A percentile compares a stretch with the other conserved stretches of the same genome.
phyloP scores from a whole-genome alignment of 2,113 vertebrate genomes.

The Aviceda subcristata region DNA sequence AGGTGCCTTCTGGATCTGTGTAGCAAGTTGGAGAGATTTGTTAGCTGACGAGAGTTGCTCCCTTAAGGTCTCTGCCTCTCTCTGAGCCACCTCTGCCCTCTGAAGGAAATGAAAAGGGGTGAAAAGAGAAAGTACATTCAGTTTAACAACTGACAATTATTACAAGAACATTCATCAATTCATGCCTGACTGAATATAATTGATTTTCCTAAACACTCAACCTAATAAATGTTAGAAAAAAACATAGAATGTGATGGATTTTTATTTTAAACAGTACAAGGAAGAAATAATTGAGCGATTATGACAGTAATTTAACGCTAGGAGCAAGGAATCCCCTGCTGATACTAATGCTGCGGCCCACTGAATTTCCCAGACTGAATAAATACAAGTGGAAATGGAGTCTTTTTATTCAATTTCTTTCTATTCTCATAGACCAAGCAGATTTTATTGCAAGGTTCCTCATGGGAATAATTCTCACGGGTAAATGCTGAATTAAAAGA shows the following conservation, averaged over 20 bases:
- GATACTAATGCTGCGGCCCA: constrained; percentile 83
- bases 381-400: constrained; percentile 84
- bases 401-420: constrained; percentile 87
- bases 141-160: constrained; percentile 87
- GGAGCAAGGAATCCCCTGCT: constrained; percentile 87
- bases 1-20: constrained; percentile 86
- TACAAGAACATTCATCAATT: constrained; percentile 88
- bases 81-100: constrained; percentile 94
- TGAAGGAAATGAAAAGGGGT: constrained; percentile 75
- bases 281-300: constrained; percentile 88
- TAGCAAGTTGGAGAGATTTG: constrained; percentile 88
- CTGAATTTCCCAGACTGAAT: constrained; percentile 86
- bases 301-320: constrained; percentile 90
- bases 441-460: constrained; percentile 79
- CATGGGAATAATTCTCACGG: constrained; percentile 78
- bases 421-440: constrained; percentile 79
- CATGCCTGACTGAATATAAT: constrained; percentile 84
- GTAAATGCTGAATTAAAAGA: constrained; percentile 78
- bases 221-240: constrained; percentile 84
- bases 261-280: constrained; percentile 88
- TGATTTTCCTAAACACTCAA: constrained; percentile 90
- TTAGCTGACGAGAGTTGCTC: constrained; percentile 92
- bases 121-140: constrained; percentile 78
- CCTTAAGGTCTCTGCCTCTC: constrained; percentile 89
- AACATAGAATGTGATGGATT: constrained; percentile 84